Evolutionary conservation across 2,797 vertebrate genomes (phyloP).

Genomic region (Falco columbarius): DNA sequence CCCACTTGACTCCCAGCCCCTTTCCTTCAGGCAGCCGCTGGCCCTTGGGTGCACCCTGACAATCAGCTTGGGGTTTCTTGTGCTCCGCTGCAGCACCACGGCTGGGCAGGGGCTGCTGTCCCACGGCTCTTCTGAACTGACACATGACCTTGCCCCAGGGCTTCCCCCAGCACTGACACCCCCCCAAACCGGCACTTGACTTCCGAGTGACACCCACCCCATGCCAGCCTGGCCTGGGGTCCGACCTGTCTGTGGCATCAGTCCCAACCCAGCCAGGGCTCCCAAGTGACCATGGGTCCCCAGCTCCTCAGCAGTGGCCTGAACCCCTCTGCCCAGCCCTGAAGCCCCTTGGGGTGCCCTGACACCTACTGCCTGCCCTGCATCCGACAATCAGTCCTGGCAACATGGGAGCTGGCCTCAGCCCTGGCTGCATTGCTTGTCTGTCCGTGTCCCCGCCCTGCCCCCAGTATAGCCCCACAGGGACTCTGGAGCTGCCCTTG

Average conservation of each 20-base stretch:
- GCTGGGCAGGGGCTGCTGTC: not conserved
- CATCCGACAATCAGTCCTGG: not conserved
- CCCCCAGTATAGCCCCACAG: not conserved
- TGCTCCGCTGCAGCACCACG: fast-evolving
- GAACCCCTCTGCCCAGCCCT: not conserved
- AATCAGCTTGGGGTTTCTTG: not conserved
- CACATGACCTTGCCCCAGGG: not conserved
- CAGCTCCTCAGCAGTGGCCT: not conserved
- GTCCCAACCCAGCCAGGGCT: not conserved
- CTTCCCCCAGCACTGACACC: not conserved
- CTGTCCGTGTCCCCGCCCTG: not conserved
- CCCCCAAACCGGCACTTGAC: not conserved
- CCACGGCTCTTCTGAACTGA: not conserved
- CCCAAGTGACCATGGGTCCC: not conserved
- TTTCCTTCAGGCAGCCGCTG: fast-evolving
- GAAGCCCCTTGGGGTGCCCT: not conserved
- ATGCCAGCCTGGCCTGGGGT: not conserved
- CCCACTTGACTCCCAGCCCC: not conserved
- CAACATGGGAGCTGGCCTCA: not conserved
- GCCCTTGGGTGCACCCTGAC: not conserved
- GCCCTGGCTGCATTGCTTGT: not conserved
- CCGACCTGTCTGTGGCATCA: not conserved
- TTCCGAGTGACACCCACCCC: not conserved
- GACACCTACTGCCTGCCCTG: not conserved
- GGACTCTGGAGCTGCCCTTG: not conserved